Evolutionary conservation across 2,113 vertebrate species (phyloP).

Genomic region (Odontophorus gujanensis): DNA sequence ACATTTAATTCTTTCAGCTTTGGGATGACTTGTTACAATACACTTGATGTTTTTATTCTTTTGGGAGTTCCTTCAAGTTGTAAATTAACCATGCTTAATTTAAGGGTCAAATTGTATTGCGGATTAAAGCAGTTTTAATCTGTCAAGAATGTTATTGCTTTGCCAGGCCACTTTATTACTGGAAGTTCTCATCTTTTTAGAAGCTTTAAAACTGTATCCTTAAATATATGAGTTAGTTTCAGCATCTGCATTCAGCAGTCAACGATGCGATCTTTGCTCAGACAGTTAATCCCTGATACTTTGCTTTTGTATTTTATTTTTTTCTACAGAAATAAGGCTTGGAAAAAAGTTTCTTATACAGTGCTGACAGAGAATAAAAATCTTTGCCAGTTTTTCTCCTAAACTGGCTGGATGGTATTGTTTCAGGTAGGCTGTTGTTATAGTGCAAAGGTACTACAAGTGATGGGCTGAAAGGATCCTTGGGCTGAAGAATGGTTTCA

Average conservation of each 20-base stretch:
- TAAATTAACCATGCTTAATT: not conserved
- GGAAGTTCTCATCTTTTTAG: not conserved
- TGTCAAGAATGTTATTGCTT: not conserved
- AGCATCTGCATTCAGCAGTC: not conserved
- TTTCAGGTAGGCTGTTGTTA: not conserved
- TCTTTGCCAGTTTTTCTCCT: not conserved
- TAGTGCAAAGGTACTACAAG: not conserved
- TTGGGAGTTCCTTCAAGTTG: not conserved
- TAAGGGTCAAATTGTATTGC: not conserved
- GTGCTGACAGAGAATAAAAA: not conserved
- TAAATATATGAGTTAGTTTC: not conserved
- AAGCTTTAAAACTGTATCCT: not conserved
- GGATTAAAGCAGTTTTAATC: not conserved
- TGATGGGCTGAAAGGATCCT: not conserved
- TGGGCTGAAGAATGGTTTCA: not conserved
- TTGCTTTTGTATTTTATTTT: not conserved
- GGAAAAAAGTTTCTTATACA: not conserved
- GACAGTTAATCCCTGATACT: not conserved
- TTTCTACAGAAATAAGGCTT: not conserved
- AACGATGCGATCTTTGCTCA: not conserved
- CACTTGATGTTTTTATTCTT: not conserved
- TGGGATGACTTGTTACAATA: not conserved
- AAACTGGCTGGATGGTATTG: too few relatives aligned
- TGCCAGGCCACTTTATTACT: not conserved
- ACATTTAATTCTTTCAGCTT: not conserved